Base-by-base conservation (phyloP, 2,113 vertebrate genomes). In the Motacilla alba region DNA sequence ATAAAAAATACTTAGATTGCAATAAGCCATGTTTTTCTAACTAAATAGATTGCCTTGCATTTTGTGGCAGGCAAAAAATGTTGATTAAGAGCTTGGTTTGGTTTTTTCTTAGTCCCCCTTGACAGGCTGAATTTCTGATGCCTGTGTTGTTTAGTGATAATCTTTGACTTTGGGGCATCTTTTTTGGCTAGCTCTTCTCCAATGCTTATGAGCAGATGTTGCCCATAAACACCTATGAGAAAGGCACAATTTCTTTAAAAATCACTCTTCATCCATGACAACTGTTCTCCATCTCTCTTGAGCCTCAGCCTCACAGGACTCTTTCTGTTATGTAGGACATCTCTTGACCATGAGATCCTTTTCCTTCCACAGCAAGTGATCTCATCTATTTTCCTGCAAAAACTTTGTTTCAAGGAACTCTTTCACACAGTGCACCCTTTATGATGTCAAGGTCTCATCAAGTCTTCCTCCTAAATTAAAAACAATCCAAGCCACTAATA, bases 11-110 rank as follows among this genome's bases (percentile, higher is more conserved):
- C 95, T 97, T 96, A 92, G 79, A 94, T 96, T 97, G 95, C 94
- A 97, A 87, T 95, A 97, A 97, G 58, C 94, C 79, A 77, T 97
- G 93, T 98, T 98, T 98, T 98, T 97, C 93, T 97, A 97, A 97
- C 96, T 96, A 97, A 97, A 95, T 95, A 97, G 89, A 96, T 96
- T 96, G 96, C 87, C 93, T 97, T 97, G 87, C 39, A 83, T 97
- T 95, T 97, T 96, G 88, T 95, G 97, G 85, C 63, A 35, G 79
- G 64, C 49, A 69, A 72, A 76, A 85, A 44, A 33, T n/a, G 15
- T 59, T 78, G 62, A 83, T 86, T 94, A 74, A 62, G 62, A 63
- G 28, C 28, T 68, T 77, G 6, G 7, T 17, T 59, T 64, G 2
- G 43, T 83, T 66, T 56, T 59, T 60, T n/a, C 74, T 69, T 2